Percentiles rank a stretch among this genome's conserved stretches.
phyloP scores from a whole-genome alignment of 2,888 invertebrate genomes.

The Hofmannophila pseudospretella region DNA sequence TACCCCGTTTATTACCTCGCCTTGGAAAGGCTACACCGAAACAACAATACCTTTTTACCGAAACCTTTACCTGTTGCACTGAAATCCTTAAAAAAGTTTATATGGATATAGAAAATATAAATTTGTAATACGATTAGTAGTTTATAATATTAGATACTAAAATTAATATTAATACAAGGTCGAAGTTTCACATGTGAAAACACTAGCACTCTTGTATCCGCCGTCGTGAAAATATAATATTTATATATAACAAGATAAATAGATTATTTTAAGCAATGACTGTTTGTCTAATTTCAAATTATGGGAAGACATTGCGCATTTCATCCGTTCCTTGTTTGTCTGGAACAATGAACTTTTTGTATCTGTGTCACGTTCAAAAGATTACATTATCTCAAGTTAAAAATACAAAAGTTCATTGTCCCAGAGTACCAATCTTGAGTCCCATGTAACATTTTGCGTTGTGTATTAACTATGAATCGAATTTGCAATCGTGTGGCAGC shows the following conservation, averaged over 20 bases:
- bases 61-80: constrained; percentile 69
- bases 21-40: constrained; percentile 60
- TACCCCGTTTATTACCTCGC: constrained; percentile 63
- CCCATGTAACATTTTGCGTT: constrained; percentile 60
- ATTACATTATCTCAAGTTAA: constrained; percentile 6
- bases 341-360: constrained; percentile 58
- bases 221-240: constrained; percentile 68
- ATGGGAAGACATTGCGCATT: constrained; percentile 79
- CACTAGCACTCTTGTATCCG: constrained; percentile 76
- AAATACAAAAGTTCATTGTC: constrained; percentile 48
- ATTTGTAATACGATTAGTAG: constrained; percentile 66
- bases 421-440: constrained; percentile 57
- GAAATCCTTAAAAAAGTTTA: constrained; percentile 48
- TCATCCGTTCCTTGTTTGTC: constrained; percentile 75
- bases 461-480: constrained; percentile 11
- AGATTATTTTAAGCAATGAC: constrained; percentile 73
- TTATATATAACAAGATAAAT: constrained; percentile 65
- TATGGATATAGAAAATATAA: constrained; percentile 53
- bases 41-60: constrained; percentile 51
- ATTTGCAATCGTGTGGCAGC: constrained; percentile 9
- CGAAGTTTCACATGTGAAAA: constrained; percentile 77
- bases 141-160: constrained; percentile 67
- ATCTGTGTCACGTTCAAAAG: not conserved
- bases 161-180: constrained; percentile 53
- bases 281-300: constrained; percentile 68